phyloP scores from a whole-genome alignment of 2,113 vertebrate genomes.

The Odontophorus gujanensis region DNA sequence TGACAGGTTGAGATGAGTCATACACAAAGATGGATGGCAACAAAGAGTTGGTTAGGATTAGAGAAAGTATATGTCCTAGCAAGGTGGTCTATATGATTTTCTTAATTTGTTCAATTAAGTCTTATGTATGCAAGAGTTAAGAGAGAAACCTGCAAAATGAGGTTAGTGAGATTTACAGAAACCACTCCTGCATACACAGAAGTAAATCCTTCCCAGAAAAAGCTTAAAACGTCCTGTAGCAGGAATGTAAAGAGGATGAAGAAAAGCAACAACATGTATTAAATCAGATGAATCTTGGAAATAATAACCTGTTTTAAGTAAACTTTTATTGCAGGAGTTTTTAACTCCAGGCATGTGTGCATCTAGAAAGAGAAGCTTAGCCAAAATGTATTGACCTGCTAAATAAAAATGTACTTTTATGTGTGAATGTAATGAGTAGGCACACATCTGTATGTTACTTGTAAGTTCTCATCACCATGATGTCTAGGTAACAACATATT shows the following conservation, averaged over 20 bases:
- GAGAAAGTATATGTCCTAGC: conserved; percentile 1
- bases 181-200: not conserved
- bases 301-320: not conserved
- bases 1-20: conserved; percentile 13
- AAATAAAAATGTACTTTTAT: not conserved
- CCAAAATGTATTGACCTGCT: not conserved
- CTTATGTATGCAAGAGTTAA: not conserved
- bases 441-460: not conserved
- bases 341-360: not conserved
- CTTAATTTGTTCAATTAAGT: not conserved
- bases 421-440: not conserved
- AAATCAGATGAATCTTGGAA: not conserved
- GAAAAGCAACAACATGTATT: not conserved
- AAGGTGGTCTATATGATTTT: not conserved
- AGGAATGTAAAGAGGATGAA: not conserved
- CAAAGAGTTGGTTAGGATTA: conserved; percentile 9
- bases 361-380: not conserved
- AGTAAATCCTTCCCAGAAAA: not conserved
- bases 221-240: not conserved
- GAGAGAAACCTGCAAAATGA: not conserved
- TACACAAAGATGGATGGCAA: not conserved
- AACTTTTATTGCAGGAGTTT: not conserved
- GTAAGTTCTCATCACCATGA: not conserved
- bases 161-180: not conserved
- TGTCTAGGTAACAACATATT: not conserved